Percentiles rank a stretch among this genome's conserved stretches.
Conservation (phyloP, 2,888 invertebrate genomes). For the Calameuta idolon region DNA sequence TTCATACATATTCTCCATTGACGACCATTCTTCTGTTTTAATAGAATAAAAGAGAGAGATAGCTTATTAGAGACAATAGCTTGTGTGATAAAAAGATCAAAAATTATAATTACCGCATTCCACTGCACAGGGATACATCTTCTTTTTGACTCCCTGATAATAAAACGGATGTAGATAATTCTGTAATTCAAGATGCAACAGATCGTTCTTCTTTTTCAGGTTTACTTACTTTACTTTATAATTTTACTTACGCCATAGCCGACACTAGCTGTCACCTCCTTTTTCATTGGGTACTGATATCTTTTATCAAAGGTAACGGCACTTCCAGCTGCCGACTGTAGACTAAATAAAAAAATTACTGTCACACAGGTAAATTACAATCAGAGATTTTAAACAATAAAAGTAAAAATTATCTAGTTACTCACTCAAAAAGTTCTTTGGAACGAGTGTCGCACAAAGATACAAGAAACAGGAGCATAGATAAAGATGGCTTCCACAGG, state of each 20-base stretch:
- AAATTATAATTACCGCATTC: constrained; percentile 16
- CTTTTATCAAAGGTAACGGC: not conserved
- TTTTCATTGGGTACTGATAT: constrained; percentile 17
- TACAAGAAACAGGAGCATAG: not conserved
- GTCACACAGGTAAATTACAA: not conserved
- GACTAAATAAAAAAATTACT: not conserved
- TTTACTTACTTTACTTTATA: not conserved
- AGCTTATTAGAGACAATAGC: not conserved
- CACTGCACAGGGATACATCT: constrained; percentile 22
- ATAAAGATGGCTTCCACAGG: not conserved
- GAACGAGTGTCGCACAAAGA: not conserved
- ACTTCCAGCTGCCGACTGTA: not conserved
- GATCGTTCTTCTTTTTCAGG: not conserved
- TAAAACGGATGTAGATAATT: constrained; percentile 20
- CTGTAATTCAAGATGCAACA: constrained; percentile 9
- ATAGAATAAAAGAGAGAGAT: not conserved
- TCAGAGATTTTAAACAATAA: not conserved
- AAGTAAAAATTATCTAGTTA: not conserved
- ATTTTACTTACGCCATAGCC: constrained; percentile 20
- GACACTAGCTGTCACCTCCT: constrained; percentile 18
- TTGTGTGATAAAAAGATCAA: not conserved
- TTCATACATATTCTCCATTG: not conserved
- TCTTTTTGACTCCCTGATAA: constrained; percentile 14
- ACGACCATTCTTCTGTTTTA: not conserved
- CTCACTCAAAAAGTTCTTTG: not conserved